phyloP scores from a whole-genome alignment of 2,888 invertebrate species.

The Parnassius apollo region DNA sequence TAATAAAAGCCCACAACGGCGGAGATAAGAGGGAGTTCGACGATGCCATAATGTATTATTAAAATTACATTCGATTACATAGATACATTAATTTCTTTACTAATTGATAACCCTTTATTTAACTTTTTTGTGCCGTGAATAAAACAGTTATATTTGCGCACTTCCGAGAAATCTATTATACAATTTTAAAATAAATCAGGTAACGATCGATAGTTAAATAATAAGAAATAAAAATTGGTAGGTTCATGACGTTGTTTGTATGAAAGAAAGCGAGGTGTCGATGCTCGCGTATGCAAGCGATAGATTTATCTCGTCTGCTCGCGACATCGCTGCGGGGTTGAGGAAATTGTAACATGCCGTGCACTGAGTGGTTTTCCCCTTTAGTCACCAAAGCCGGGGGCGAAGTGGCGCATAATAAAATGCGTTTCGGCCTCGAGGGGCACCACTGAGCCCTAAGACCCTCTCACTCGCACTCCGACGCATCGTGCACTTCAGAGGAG shows the following conservation, averaged over 20 bases:
- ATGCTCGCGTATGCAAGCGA: neutral
- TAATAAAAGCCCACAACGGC: conserved; percentile 75
- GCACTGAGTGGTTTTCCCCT: conserved; percentile 64
- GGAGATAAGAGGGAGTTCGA: conserved; percentile 69
- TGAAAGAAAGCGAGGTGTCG: neutral
- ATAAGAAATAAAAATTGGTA: too few species aligned
- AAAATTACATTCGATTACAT: conserved; percentile 54
- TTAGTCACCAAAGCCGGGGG: conserved; percentile 54
- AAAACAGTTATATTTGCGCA: too few species aligned
- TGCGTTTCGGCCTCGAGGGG: conserved; percentile 50
- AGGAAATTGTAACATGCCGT: conserved; percentile 42
- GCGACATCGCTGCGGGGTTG: conserved; percentile 39
- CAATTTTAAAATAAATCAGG: too few species aligned
- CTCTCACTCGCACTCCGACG: conserved; percentile 33
- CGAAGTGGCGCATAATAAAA: conserved; percentile 62
- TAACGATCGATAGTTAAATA: too few species aligned
- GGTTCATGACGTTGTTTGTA: neutral
- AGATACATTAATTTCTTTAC: conserved; percentile 52
- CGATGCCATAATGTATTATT: conserved; percentile 63
- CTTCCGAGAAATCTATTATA: too few species aligned
- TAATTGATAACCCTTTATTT: conserved; percentile 34
- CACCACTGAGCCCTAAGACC: conserved; percentile 36
- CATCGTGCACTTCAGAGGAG: conserved; percentile 40
- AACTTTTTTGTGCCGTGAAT: neutral
- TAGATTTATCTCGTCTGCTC: conserved; percentile 42